phyloP scores from a whole-genome alignment of 2,797 vertebrate species.

The Periophthalmus magnuspinnatus region DNA sequence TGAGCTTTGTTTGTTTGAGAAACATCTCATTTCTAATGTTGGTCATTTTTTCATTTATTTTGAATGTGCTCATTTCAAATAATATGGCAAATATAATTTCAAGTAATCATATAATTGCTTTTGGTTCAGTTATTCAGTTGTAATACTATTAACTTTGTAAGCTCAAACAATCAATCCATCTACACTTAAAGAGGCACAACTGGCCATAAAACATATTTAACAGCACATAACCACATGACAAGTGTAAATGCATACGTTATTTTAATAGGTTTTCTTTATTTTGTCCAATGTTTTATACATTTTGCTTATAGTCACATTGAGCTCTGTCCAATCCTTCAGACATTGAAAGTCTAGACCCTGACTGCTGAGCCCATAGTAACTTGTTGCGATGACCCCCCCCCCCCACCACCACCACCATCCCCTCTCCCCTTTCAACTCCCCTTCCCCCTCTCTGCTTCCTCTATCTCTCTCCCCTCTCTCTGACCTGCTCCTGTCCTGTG shows the following conservation, averaged over 20 bases:
- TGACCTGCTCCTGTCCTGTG: constrained; percentile 26
- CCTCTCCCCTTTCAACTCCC: background rate
- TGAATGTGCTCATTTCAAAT: no score
- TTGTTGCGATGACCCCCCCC: background rate
- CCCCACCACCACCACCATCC: no score
- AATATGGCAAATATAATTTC: no score
- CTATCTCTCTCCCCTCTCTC: constrained; percentile 1
- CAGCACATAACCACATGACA: background rate
- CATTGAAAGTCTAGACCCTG: constrained; percentile 50
- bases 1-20: background rate
- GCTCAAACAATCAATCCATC: no score
- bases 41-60: no score
- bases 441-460: constrained; percentile 14
- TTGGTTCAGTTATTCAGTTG: no score
- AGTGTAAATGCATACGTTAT: background rate
- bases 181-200: no score
- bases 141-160: no score
- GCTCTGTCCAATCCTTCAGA: constrained; percentile 50
- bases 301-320: background rate
- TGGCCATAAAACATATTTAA: no score
- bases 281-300: background rate
- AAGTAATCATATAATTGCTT: no score
- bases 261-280: background rate
- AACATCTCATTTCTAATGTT: no score
- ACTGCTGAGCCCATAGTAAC: constrained; percentile 26